Conservation (phyloP, 2,797 vertebrate genomes). For the Rhincodon typus region DNA sequence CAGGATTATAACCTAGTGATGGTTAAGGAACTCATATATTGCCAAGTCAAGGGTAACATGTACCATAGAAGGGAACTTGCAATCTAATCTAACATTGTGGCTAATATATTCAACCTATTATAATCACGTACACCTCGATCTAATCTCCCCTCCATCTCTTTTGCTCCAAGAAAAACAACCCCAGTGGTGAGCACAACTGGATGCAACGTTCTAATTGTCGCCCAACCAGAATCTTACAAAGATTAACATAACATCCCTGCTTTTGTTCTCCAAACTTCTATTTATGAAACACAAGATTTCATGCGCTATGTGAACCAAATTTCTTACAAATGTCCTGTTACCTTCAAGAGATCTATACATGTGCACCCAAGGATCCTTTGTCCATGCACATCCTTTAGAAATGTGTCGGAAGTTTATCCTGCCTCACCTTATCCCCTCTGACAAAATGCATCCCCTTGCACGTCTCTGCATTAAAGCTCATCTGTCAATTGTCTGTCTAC, state of each 20-base stretch:
- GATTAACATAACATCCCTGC: neutral
- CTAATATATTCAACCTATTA: neutral
- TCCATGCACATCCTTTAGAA: too few species aligned
- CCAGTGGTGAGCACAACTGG: neutral
- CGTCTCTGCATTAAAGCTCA: neutral
- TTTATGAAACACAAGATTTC: neutral
- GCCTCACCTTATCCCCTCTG: neutral
- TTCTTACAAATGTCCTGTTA: neutral
- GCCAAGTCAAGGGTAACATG: too few species aligned
- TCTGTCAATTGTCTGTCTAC: neutral
- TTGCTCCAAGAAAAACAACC: neutral
- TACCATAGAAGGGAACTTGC: too few species aligned
- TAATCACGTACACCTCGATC: neutral
- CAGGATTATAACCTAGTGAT: too few species aligned
- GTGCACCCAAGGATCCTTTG: too few species aligned
- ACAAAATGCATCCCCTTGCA: neutral
- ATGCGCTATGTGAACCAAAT: neutral
- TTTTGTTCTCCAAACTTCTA: neutral
- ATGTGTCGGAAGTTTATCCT: neutral
- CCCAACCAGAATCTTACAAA: neutral
- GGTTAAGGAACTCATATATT: too few species aligned
- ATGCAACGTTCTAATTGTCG: neutral
- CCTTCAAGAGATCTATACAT: neutral
- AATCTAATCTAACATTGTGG: too few species aligned
- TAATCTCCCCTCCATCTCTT: neutral